These are phyloP conservation scores for Pollenia amentaria DNA, from an alignment of 2,888 invertebrate species.

Conservation along the genomic window DNA sequence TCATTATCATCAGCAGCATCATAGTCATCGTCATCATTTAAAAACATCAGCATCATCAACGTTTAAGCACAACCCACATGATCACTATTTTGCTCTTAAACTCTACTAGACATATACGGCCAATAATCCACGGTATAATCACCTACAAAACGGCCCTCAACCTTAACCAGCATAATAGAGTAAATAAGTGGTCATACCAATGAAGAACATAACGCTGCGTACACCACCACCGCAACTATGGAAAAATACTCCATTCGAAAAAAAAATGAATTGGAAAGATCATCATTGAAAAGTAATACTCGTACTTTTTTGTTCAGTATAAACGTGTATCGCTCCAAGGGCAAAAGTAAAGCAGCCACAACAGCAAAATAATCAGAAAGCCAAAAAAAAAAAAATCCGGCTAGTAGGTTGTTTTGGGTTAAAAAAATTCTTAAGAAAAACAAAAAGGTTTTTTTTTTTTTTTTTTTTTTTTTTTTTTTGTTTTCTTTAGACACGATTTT, in stretches of 20 bases:
- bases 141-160: conserved; percentile 72
- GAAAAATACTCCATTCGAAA: conserved; percentile 22
- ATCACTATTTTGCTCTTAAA: conserved; percentile 51
- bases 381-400: conserved; percentile 74
- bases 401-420: conserved; percentile 80
- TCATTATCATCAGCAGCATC: conserved; percentile 50
- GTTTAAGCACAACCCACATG: conserved; percentile 67
- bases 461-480: conserved; percentile 31
- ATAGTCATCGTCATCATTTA: conserved; percentile 44
- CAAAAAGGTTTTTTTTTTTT: conserved; percentile 35
- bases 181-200: conserved; percentile 60
- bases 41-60: conserved; percentile 37
- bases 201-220: conserved; percentile 29
- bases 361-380: conserved; percentile 43
- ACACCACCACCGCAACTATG: conserved; percentile 27
- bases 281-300: conserved; percentile 62
- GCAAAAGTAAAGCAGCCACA: conserved; percentile 71
- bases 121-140: conserved; percentile 74
- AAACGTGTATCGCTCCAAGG: conserved; percentile 80
- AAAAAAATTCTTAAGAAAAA: conserved; percentile 76
- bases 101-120: conserved; percentile 54
- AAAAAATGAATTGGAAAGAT: conserved; percentile 69
- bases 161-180: conserved; percentile 68
- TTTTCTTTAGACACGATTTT: conserved; percentile 79
- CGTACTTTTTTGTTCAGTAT: conserved; percentile 29